Conservation (phyloP, 2,797 vertebrate species). For the Falco berigora region DNA sequence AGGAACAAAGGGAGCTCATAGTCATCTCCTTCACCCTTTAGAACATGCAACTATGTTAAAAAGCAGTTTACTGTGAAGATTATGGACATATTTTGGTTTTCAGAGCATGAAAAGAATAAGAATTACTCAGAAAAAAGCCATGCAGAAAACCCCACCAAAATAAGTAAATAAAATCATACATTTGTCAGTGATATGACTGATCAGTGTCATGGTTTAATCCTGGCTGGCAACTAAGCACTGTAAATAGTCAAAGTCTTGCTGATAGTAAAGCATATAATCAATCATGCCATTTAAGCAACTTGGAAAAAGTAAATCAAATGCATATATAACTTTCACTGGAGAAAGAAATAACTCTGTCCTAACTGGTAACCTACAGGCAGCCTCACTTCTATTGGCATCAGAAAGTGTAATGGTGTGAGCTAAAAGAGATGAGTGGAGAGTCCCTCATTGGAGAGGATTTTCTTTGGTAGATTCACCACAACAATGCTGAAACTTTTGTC, state of each 20-base stretch:
- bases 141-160: rapidly evolving
- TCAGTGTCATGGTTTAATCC: neutral
- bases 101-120: neutral
- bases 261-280: neutral
- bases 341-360: neutral
- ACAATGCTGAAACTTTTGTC: neutral
- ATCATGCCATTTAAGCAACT: neutral
- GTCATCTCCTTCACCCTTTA: neutral
- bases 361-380: neutral
- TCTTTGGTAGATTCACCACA: neutral
- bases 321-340: neutral
- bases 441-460: neutral
- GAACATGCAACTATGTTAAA: neutral
- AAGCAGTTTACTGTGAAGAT: neutral
- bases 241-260: neutral
- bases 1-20: neutral
- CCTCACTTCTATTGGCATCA: neutral
- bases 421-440: neutral
- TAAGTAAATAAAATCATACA: neutral
- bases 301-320: neutral
- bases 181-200: neutral
- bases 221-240: neutral
- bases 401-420: neutral
- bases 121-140: neutral
- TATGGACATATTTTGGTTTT: neutral